Evolutionary conservation across 2,888 invertebrate species (phyloP), one percentile per base, ranked within the genome.

Genomic region (Sepiola atlantica): DNA sequence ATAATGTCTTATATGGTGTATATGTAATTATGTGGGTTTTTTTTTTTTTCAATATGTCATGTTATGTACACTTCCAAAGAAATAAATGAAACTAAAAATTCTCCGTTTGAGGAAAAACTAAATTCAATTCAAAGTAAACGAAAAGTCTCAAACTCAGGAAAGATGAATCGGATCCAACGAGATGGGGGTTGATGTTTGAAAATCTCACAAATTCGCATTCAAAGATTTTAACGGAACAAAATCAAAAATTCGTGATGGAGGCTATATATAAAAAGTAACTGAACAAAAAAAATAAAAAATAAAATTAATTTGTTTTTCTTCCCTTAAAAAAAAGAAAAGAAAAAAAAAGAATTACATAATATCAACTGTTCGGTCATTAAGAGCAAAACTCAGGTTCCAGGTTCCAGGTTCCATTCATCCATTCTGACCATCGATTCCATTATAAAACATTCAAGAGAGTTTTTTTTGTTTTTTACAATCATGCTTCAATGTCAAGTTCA

Each of bases 401-500:
- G 24, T 16, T 35, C 28, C n/a, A 77, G 24, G 77, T 28, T 35
- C 24, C 18, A 28, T 35, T 35, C 90, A 24, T 90, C 10, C 28
- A 6, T n/a, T 20, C 21, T 91, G 91, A 35, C 14, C 35, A 91
- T 45, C 12, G 21, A 20, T 32, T 24, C 35, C 20, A 91, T 20
- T 20, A 57, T 35, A 21, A 54, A n/a, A 10, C n/a, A 94, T 35
- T 55, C 14, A 28, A 28, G 45, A 21, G 20, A 91, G 57, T 28
- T 18, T 45, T 8, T 21, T 45, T 4, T 77, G n/a, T n/a, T n/a
- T 77, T 35, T 77, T 90, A 21, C 12, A 55, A 28, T 45, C 94
- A 94, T 32, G 57, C 94, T 12, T 94, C 94, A 3, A 94, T 94
- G 12, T 94, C 95, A 20, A 94, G 94, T 92, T 96, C 96, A 93